These are phyloP conservation scores for Limenitis arthemis DNA, from an alignment of 2,888 invertebrate genomes.

Conservation along the genomic window DNA sequence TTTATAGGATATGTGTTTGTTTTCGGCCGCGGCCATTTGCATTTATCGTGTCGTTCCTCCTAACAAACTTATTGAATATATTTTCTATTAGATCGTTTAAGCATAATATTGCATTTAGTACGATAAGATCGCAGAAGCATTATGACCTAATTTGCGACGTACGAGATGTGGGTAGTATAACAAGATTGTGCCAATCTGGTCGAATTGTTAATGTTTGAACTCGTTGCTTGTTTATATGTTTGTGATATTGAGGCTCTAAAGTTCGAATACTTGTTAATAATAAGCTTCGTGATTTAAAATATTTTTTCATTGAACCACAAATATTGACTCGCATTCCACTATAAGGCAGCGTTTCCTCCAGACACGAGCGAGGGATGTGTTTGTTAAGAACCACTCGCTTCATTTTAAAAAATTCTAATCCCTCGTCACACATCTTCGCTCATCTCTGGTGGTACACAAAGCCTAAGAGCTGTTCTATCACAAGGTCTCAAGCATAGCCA, in stretches of 20 bases:
- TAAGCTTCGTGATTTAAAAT: slow-evolving; percentile 1
- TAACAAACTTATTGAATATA: slow-evolving; percentile 38
- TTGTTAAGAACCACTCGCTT: too few species aligned
- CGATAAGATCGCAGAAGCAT: slow-evolving; percentile 16
- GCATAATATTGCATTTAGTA: slow-evolving; percentile 46
- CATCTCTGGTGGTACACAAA: too few species aligned
- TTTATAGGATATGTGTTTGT: slow-evolving; percentile 13
- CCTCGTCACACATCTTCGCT: too few species aligned
- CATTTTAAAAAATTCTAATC: too few species aligned
- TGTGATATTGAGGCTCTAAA: slow-evolving; percentile 25
- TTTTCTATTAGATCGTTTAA: slow-evolving; percentile 41
- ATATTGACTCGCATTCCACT: too few species aligned
- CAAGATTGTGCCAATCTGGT: slow-evolving; percentile 15
- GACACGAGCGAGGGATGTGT: too few species aligned
- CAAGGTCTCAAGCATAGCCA: slow-evolving; percentile 22
- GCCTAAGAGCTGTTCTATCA: neutral
- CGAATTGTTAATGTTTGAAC: slow-evolving; percentile 9
- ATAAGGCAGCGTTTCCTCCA: too few species aligned
- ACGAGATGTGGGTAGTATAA: slow-evolving; percentile 10
- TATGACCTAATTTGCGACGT: slow-evolving; percentile 15
- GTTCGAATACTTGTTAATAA: slow-evolving; percentile 11
- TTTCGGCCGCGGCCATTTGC: slow-evolving; percentile 14
- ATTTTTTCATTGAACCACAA: too few species aligned
- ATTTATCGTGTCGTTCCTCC: slow-evolving; percentile 46
- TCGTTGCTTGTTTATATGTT: slow-evolving; percentile 19